Conservation (phyloP, 2,888 invertebrate genomes). For the Lampropteryx suffumata region DNA sequence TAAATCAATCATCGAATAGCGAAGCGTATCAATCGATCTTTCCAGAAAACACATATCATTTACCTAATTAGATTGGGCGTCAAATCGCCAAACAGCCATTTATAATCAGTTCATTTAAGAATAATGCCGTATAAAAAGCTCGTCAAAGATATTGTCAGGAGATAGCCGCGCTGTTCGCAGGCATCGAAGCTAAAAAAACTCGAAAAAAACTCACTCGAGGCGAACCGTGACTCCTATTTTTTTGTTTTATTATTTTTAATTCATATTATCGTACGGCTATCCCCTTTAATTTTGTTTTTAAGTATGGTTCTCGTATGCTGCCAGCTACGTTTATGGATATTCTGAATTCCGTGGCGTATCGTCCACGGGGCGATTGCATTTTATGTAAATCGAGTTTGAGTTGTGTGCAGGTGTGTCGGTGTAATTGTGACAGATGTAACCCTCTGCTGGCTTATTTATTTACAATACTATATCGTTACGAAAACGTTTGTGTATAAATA, state of each 20-base stretch:
- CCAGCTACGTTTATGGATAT: constrained; percentile 81
- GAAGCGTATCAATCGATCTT: constrained; percentile 53
- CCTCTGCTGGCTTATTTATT: constrained; percentile 22
- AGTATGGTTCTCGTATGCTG: constrained; percentile 81
- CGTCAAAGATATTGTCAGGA: constrained; percentile 82
- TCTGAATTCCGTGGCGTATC: constrained; percentile 77
- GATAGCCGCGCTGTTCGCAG: constrained; percentile 78
- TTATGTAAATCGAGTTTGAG: constrained; percentile 66
- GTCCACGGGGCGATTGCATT: constrained; percentile 69
- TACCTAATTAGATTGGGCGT: constrained; percentile 83
- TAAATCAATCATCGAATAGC: constrained; percentile 70
- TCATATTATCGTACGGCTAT: constrained; percentile 82
- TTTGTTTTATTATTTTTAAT: constrained; percentile 83
- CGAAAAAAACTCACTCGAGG: constrained; percentile 76
- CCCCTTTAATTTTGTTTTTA: constrained; percentile 83
- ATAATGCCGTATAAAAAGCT: constrained; percentile 80
- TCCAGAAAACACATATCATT: constrained; percentile 80
- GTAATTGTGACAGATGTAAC: constrained; percentile 72
- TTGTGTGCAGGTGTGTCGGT: constrained; percentile 55
- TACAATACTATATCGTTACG: too few relatives aligned
- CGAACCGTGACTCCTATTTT: constrained; percentile 82
- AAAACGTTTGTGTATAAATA: too few relatives aligned
- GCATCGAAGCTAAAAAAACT: constrained; percentile 67
- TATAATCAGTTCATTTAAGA: constrained; percentile 82
- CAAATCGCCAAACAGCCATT: constrained; percentile 82